Conservation (phyloP, 1,140 invertebrate species). For the Lamellibrachia luymesi region DNA sequence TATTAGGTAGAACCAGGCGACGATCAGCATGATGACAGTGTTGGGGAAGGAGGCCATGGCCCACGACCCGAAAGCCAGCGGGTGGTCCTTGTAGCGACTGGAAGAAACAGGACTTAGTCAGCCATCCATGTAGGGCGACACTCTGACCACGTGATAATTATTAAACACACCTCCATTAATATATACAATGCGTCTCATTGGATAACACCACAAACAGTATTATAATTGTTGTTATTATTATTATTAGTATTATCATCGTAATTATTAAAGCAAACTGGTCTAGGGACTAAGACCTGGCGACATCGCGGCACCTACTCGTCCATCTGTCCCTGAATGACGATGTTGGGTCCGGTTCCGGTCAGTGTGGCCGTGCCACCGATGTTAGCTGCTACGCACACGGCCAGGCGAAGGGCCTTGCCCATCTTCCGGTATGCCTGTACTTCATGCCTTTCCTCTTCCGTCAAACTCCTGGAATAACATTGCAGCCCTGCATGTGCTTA, state of each 20-base stretch:
- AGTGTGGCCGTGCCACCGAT: constrained; percentile 82
- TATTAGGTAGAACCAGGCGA: not conserved
- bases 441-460: not conserved
- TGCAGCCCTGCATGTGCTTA: not conserved
- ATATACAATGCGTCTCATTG: not conserved
- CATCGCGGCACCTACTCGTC: constrained; percentile 60
- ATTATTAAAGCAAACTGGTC: too few species aligned
- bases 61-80: not conserved
- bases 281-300: not conserved
- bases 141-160: not conserved
- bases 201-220: not conserved
- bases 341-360: constrained; percentile 85
- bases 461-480: not conserved
- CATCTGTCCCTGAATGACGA: constrained; percentile 77
- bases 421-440: not conserved
- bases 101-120: not conserved
- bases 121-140: not conserved
- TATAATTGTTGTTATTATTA: too few species aligned
- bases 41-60: not conserved
- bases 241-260: too few species aligned
- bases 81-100: not conserved
- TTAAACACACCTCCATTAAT: not conserved
- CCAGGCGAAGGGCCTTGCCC: constrained; percentile 58
- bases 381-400: constrained; percentile 77
- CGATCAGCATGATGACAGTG: not conserved